Base-by-base conservation (phyloP, 2,888 invertebrate genomes). In the Hermodice carunculata region DNA sequence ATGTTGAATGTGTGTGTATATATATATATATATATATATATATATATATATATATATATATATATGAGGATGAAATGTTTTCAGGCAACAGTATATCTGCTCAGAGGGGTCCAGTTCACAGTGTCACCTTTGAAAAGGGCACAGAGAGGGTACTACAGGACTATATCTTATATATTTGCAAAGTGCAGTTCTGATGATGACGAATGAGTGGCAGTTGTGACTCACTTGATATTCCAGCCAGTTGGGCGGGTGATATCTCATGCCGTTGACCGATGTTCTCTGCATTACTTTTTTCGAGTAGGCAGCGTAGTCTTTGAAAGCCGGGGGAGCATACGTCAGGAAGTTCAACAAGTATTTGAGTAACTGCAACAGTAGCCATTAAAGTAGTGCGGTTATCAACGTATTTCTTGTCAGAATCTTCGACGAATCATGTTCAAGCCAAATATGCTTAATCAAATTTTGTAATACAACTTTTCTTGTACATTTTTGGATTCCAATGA, bases 201-300 rank as follows among this genome's bases (percentile, higher is more conserved):
- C n/a, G n/a, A n/a, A n/a, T n/a, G n/a, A n/a, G n/a, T n/a, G n/a
- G n/a, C n/a, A n/a, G n/a, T n/a, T n/a, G n/a, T 28, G 8, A 32
- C 60, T 56, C 28, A 74, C 74, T 60, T 72, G 64, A 34, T 48
- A 63, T 59, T 75, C 75, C n/a, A 75, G 66, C 58, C 65, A 69
- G 43, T 73, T 75, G 11, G 75, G 74, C 1, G 75, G 75, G 53
- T 75, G 75, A 59, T 66, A 75, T 53, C 75, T 31, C 1, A 53
- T 44, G 14, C 74, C 75, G 42, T 67, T 73, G 2, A 57, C 37
- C n/a, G 59, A 34, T 4, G 73, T 71, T 1, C 74, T 56, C 28
- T 69, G 53, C 11, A 75, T 43, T 26, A 71, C 49, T 8, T 60
- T 42, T 32, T 63, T 48, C 17, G 66, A 49, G 42, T 69, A 62